Evolutionary conservation across 2,113 vertebrate genomes (phyloP).

Genomic region (Pteropus alecto): DNA sequence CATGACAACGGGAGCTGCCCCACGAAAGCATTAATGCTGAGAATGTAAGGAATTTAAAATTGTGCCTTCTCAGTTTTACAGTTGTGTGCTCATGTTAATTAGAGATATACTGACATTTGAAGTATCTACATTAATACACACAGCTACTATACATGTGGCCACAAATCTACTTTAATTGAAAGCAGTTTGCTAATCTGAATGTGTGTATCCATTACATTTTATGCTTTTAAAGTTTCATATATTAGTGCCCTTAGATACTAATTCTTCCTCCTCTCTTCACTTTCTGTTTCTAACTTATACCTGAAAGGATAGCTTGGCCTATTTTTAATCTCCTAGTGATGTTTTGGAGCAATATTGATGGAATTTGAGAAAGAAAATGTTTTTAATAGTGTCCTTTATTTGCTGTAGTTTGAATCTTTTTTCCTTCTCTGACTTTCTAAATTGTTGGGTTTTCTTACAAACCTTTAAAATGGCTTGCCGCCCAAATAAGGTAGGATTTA

Average conservation of each 20-base stretch:
- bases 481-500: slow-evolving; percentile 47
- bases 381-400: slow-evolving; percentile 41
- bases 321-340: slow-evolving; percentile 51
- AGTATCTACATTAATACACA: slow-evolving; percentile 70
- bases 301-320: slow-evolving; percentile 30
- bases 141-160: slow-evolving; percentile 73
- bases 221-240: slow-evolving; percentile 70
- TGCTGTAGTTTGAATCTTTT: slow-evolving; percentile 51
- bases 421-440: slow-evolving; percentile 50
- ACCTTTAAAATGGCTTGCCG: slow-evolving; percentile 42
- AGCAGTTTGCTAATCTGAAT: slow-evolving; percentile 74
- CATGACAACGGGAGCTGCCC: slow-evolving; percentile 72
- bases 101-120: slow-evolving; percentile 76
- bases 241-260: slow-evolving; percentile 44
- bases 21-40: slow-evolving; percentile 65
- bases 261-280: slow-evolving; percentile 43
- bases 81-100: slow-evolving; percentile 72
- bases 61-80: slow-evolving; percentile 75
- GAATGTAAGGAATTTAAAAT: slow-evolving; percentile 79
- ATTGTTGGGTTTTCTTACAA: slow-evolving; percentile 55
- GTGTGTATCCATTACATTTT: slow-evolving; percentile 50
- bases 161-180: slow-evolving; percentile 72
- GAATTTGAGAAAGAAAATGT: slow-evolving; percentile 35
- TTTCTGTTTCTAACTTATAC: slow-evolving; percentile 60
- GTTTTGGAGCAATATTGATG: slow-evolving; percentile 52